Evolutionary conservation across 53 echinoderm and acorn worm species (phyloP), one percentile per base, ranked within the genome.

Genomic region (Mesocentrotus franciscanus): DNA sequence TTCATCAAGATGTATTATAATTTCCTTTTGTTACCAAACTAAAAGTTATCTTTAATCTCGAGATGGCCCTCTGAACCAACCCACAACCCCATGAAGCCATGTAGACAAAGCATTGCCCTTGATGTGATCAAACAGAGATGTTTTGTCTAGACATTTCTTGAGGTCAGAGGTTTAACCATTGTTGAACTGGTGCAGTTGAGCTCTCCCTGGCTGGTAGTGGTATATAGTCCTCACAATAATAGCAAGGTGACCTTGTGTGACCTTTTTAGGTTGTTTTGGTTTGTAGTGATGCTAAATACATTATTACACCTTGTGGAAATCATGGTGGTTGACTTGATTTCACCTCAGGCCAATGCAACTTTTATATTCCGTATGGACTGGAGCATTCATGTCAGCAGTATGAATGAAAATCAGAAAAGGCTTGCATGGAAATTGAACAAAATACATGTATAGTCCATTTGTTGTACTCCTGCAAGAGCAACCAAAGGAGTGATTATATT

Each of bases 61-160:
- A 71, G n/a, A 71, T 71, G 71, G 26, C 10, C 71, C 71, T 10
- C n/a, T 18, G 1, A 81, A 42, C 14, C 30, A 22, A 84, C 58
- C 87, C 27, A 27, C 87, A 87, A 26, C 57, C 58, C 87, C 87
- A 87, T 58, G 27, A 58, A 87, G 58, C 14, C 87, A 58, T 87
- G 27, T 87, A 59, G 58, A 87, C 87, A 58, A 87, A 87, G 87
- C 29, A n/a, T 3, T 87, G 87, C 57, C 87, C 81, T 87, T 87
- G 87, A 58, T 57, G 26, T n/a, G 87, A 87, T 87, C 87, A 87
- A 87, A 87, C 58, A n/a, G 57, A 26, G 58, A n/a, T 87, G 87
- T 87, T 87, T 87, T 87, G 87, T 87, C 87, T 87, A 56, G 56
- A 87, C 87, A 57, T 87, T 87, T 58, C 59, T 87, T n/a, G 14